Evolutionary conservation across 2,888 invertebrate species (phyloP), one percentile per base, ranked within the genome.

Genomic region (Nomada fucata): DNA sequence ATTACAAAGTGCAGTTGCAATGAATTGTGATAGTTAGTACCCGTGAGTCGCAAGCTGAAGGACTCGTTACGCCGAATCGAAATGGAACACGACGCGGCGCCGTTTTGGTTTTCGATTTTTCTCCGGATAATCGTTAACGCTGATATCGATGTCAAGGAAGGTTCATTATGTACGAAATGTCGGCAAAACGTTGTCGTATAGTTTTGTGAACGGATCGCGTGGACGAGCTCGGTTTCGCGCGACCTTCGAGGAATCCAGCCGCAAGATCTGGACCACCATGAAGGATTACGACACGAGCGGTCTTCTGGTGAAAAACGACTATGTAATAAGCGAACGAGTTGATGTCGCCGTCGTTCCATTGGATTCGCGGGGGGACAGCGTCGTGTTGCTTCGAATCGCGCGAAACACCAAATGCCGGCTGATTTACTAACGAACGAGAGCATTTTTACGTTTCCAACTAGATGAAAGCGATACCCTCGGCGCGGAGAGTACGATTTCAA

Each of bases 221-320:
- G 80, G 72, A 80, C 76, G 81, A 67, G 47, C 74, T 77, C 76
- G 80, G 82, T 87, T 78, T 85, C 70, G 50, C 55, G 69, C 86
- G 86, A 75, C 86, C 88, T 36, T 88, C 88, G 88, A 78, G 64
- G 65, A 60, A 81, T 88, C 81, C 82, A 75, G 81, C 70, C 75
- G 72, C 84, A 59, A 76, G 81, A 80, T 77, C 82, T 81, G 85
- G 89, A 89, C 89, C 89, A 89, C 89, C 88, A 81, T 88, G 89
- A 83, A 79, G 81, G 80, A 79, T 89, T 88, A 84, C 88, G 81
- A 89, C 88, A 82, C 85, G 70, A 75, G 59, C 71, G 59, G 74
- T 29, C 42, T 44, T 69, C 79, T 68, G 44, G 29, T 50, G 83
- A 76, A 81, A 86, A 83, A 80, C 79, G 77, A 82, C 55, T 63